Evolutionary conservation across 2,113 vertebrate genomes (phyloP).

Genomic region (Sterrhoptilus dennistouni): DNA sequence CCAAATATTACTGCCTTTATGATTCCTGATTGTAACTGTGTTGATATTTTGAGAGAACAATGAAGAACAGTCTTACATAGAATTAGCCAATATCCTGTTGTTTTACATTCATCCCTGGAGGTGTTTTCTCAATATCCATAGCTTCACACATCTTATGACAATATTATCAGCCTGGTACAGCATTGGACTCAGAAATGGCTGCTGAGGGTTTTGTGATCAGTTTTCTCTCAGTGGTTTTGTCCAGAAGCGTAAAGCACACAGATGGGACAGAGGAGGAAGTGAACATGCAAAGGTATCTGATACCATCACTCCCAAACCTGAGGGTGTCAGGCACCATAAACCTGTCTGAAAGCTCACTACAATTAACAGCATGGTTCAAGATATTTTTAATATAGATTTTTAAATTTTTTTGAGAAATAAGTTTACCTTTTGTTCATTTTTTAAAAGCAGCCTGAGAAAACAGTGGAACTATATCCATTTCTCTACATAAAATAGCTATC

Average conservation of each 20-base stretch:
- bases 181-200: not conserved
- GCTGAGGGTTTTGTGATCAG: not conserved
- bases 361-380: not conserved
- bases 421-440: not conserved
- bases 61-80: not conserved
- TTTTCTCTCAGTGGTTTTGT: not conserved
- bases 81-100: not conserved
- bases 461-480: not conserved
- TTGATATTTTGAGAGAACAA: not conserved
- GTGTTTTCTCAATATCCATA: not conserved
- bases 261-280: not conserved
- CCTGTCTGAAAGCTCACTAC: not conserved
- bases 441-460: not conserved
- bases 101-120: not conserved
- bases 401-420: not conserved
- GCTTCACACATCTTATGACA: not conserved
- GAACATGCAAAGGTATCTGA: not conserved
- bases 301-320: not conserved
- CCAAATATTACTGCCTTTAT: not conserved
- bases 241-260: not conserved
- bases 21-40: not conserved
- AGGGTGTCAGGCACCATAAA: not conserved
- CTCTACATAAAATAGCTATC: not conserved
- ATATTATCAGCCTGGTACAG: not conserved
- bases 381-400: not conserved